These are phyloP conservation scores for Neoitamus cyanurus DNA, from an alignment of 2,888 invertebrate genomes.

Conservation along the genomic window DNA sequence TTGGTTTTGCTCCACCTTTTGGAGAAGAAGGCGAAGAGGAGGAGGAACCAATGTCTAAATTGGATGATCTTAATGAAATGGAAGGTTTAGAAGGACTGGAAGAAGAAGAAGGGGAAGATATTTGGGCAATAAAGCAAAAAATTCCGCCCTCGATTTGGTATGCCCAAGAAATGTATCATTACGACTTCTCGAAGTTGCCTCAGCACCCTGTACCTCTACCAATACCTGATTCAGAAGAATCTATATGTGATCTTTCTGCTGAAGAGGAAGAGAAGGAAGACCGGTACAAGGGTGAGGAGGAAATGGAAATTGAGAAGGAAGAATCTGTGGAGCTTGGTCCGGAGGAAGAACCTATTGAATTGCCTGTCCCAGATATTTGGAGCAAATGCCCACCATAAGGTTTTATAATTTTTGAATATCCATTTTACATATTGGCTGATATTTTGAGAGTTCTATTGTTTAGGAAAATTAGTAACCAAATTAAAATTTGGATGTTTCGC, in stretches of 20 bases:
- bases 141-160: slow-evolving; percentile 68
- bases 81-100: background rate
- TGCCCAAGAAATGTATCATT: slow-evolving; percentile 75
- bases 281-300: background rate
- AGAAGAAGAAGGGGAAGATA: slow-evolving; percentile 3
- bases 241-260: slow-evolving; percentile 59
- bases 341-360: background rate
- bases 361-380: background rate
- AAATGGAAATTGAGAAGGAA: background rate
- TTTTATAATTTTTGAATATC: background rate
- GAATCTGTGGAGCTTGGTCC: background rate
- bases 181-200: slow-evolving; percentile 76
- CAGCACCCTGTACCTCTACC: slow-evolving; percentile 76
- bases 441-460: background rate
- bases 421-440: too few relatives aligned
- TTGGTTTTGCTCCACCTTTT: background rate
- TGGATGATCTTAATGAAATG: background rate
- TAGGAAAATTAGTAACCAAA: too few relatives aligned
- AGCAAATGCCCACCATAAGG: background rate
- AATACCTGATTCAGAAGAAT: slow-evolving; percentile 71
- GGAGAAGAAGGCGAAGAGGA: background rate
- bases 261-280: background rate
- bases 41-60: background rate
- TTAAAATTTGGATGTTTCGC: too few relatives aligned
- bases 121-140: background rate